These are phyloP conservation scores for Hemibagrus guttatus DNA, from an alignment of 2,797 vertebrate genomes.

Conservation along the genomic window DNA sequence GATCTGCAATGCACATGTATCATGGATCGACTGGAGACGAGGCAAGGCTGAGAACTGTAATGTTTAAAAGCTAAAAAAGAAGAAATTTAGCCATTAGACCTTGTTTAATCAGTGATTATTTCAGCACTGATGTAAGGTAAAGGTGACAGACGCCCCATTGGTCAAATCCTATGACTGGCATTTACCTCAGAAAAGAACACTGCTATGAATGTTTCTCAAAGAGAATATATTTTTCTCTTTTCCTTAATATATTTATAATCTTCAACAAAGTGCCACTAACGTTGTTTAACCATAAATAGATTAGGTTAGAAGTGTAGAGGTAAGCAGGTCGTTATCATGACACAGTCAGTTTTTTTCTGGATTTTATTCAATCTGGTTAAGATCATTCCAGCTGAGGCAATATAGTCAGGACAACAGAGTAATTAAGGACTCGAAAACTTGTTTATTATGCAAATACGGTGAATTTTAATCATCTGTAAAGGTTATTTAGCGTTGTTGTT, in stretches of 20 bases:
- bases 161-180: too few relatives aligned
- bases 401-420: not conserved
- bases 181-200: not conserved
- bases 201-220: not conserved
- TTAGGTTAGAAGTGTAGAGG: not conserved
- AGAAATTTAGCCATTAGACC: not conserved
- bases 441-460: not conserved
- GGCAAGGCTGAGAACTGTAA: not conserved
- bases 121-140: not conserved
- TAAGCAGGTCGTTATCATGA: not conserved
- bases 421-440: not conserved
- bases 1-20: conserved; percentile 27
- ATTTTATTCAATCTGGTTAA: not conserved
- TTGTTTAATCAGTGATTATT: not conserved
- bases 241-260: not conserved
- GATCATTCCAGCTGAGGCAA: not conserved
- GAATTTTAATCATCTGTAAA: not conserved
- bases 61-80: not conserved
- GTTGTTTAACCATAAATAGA: not conserved
- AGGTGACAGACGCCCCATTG: not conserved
- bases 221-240: not conserved
- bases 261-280: not conserved
- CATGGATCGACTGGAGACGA: not conserved
- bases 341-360: not conserved
- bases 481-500: not conserved